A percentile compares a stretch with the other conserved stretches of the same genome.
Conservation (phyloP, 2,113 vertebrate genomes). For the Odocoileus hemionus region DNA sequence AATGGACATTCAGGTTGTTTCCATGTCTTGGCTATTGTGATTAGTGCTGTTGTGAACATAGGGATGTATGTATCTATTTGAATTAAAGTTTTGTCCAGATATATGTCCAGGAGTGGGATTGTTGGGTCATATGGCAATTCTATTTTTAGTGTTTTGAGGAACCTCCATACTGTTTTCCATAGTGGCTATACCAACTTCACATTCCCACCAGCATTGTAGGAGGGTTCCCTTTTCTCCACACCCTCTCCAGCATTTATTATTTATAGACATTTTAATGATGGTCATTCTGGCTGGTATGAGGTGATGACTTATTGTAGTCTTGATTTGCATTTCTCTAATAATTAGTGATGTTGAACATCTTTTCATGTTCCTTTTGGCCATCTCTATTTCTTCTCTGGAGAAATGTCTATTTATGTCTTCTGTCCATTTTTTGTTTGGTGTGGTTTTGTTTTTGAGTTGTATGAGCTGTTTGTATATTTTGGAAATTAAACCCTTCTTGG, state of each 20-base stretch:
- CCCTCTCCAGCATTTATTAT: not conserved
- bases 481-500: not conserved
- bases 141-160: not conserved
- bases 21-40: not conserved
- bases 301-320: not conserved
- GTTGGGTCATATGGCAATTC: not conserved
- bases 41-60: not conserved
- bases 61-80: not conserved
- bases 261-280: not conserved
- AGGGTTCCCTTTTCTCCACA: not conserved
- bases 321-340: not conserved
- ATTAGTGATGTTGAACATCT: not conserved
- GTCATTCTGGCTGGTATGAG: not conserved
- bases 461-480: not conserved
- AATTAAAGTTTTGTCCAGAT: not conserved
- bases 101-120: not conserved
- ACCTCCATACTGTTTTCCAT: not conserved
- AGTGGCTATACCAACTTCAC: not conserved
- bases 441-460: not conserved
- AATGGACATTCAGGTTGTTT: not conserved
- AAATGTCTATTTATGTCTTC: not conserved
- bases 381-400: not conserved
- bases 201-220: not conserved
- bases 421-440: not conserved
- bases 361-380: not conserved